Evolutionary conservation across 2,888 invertebrate species (phyloP), one percentile per base, ranked within the genome.

Genomic region (Chorisops tibialis): DNA sequence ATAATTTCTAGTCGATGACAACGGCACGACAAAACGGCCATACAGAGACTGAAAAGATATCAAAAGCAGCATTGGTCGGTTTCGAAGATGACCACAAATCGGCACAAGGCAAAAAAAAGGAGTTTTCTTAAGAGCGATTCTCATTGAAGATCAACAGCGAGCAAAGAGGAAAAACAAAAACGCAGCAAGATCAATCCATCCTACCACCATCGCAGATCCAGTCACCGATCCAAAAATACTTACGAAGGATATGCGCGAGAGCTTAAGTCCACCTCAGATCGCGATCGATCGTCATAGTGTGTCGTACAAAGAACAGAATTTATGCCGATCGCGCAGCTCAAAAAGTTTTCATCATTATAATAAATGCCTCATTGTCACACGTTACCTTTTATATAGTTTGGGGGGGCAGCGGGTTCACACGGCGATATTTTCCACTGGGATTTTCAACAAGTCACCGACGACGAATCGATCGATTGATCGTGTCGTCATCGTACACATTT

Each of bases 341-440:
- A 62, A 62, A 62, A 62, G 51, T 58, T 62, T 58, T 60, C 18
- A 60, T 60, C 60, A 60, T 63, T 63, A 63, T 60, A 63, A 63
- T 63, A 60, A 63, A 63, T 63, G 63, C 59, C 59, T 63, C 60
- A 63, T 63, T 63, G 63, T 63, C 60, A 63, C 63, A 63, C 63
- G 54, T 60, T 50, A 41, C 38, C 12, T 12, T n/a, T 19, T 47
- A 18, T 19, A 16, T 14, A 16, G 18, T 6, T 41, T 7, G 18
- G 6, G 18, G 6, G 6, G 12, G 30, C 14, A 49, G 30, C 4
- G 49, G 7, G 49, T 22, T 21, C 19, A 18, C 9, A 19, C 19
- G 19, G 9, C 14, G 47, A 19, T 41, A 41, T 12, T 41, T 16
- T 41, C 16, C 18, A 41, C 5, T 7, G 18, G 3, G 41, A 41